Conservation (phyloP, 2,888 invertebrate genomes). For the Fragum whitleyi region DNA sequence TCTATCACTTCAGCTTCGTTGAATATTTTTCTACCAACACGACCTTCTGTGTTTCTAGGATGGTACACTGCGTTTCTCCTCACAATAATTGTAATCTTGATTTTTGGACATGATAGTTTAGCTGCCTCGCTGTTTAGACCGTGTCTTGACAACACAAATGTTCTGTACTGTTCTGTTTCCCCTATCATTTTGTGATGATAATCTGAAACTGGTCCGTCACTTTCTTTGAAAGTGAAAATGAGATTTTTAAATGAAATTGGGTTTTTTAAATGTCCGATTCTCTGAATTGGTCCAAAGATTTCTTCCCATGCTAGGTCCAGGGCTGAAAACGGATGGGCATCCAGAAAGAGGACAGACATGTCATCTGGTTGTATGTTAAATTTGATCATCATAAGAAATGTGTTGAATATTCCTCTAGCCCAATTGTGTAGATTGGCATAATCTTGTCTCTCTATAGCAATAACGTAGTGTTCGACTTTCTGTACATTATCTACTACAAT, state of each 20-base stretch:
- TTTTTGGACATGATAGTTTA: conserved; percentile 62
- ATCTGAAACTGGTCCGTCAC: conserved; percentile 69
- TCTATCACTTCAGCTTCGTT: conserved; percentile 76
- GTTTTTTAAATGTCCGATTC: conserved; percentile 63
- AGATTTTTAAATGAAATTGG: conserved; percentile 63
- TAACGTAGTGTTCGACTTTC: conserved; percentile 25
- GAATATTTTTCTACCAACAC: conserved; percentile 75
- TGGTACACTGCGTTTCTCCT: conserved; percentile 79
- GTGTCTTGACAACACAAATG: conserved; percentile 72
- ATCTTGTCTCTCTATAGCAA: conserved; percentile 66
- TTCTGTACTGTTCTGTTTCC: conserved; percentile 73
- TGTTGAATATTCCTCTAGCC: conserved; percentile 67
- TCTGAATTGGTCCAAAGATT: conserved; percentile 69
- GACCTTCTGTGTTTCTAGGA: conserved; percentile 77
- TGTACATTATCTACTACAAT: not conserved
- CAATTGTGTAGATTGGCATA: conserved; percentile 73
- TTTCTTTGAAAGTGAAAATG: conserved; percentile 72
- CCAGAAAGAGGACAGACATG: conserved; percentile 73
- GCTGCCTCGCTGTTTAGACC: conserved; percentile 27
- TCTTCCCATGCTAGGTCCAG: conserved; percentile 74
- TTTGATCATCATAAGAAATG: conserved; percentile 62
- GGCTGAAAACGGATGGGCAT: conserved; percentile 75
- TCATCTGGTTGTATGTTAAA: conserved; percentile 59
- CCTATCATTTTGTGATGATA: conserved; percentile 61
- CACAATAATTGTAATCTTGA: conserved; percentile 74